Conservation (phyloP, 2,113 vertebrate genomes). For the Paedocypris sp. region DNA sequence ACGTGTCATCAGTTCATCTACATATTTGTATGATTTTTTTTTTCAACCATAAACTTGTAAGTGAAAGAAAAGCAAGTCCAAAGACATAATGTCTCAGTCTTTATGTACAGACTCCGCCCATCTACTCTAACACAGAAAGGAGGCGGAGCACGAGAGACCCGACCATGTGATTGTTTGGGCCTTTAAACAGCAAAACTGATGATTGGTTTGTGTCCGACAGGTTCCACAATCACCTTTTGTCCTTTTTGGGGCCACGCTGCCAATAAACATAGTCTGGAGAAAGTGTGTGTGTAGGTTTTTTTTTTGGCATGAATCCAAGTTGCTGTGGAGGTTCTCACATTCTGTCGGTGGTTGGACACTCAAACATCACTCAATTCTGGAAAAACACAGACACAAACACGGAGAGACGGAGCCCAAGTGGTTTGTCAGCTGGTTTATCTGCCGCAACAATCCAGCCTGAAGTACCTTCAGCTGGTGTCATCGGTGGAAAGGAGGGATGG, state of each 20-base stretch:
- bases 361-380: constrained; percentile 34
- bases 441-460: background rate
- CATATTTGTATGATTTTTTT: constrained; percentile 30
- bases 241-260: background rate
- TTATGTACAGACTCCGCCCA: constrained; percentile 31
- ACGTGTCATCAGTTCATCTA: constrained; percentile 32
- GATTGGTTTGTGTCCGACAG: background rate
- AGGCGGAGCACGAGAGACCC: background rate
- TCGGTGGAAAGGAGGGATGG: background rate
- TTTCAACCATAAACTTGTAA: constrained; percentile 15
- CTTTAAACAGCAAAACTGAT: background rate
- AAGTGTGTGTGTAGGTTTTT: constrained; percentile 13
- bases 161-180: background rate
- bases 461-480: background rate
- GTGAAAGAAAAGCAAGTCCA: constrained; percentile 29
- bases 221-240: background rate
- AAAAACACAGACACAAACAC: background rate
- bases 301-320: constrained; percentile 13
- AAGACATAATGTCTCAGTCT: constrained; percentile 9
- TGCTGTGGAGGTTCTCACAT: constrained; percentile 25
- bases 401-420: too few species aligned
- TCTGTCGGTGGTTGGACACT: constrained; percentile 13
- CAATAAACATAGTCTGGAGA: background rate
- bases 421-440: too few species aligned
- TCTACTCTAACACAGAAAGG: constrained; percentile 9